These are phyloP conservation scores for Rotaria sp. DNA, from an alignment of 2,888 invertebrate genomes.

Conservation along the genomic window DNA sequence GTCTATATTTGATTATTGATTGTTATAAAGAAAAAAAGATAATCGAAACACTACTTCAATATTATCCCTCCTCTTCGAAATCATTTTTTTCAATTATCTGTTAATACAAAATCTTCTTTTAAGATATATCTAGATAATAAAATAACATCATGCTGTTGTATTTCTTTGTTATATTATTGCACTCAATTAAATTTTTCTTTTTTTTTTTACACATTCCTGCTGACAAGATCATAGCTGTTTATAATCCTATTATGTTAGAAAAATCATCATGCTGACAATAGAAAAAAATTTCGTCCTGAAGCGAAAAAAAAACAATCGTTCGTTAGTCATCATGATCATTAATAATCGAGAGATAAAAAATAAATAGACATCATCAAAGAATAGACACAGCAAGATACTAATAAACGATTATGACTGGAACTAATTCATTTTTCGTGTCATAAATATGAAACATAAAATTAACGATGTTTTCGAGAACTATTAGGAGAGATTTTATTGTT, in stretches of 20 bases:
- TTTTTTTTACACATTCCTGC: neutral
- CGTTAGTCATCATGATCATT: neutral
- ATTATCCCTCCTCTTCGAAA: neutral
- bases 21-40: neutral
- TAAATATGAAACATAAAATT: too few relatives aligned
- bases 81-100: neutral
- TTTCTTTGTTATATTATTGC: neutral
- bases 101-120: neutral
- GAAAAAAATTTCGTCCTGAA: neutral
- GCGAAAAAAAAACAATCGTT: neutral
- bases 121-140: neutral
- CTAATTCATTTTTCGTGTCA: neutral
- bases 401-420: neutral
- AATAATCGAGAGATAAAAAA: neutral
- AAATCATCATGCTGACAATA: neutral
- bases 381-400: neutral
- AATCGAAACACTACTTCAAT: neutral
- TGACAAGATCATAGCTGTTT: neutral
- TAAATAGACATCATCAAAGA: neutral
- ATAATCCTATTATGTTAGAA: neutral
- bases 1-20: slow-evolving; percentile 3
- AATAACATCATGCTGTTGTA: neutral
- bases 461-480: too few relatives aligned
- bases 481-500: too few relatives aligned
- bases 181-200: neutral